Conservation (phyloP, 2,113 vertebrate species). For the Odobenus rosmarus region DNA sequence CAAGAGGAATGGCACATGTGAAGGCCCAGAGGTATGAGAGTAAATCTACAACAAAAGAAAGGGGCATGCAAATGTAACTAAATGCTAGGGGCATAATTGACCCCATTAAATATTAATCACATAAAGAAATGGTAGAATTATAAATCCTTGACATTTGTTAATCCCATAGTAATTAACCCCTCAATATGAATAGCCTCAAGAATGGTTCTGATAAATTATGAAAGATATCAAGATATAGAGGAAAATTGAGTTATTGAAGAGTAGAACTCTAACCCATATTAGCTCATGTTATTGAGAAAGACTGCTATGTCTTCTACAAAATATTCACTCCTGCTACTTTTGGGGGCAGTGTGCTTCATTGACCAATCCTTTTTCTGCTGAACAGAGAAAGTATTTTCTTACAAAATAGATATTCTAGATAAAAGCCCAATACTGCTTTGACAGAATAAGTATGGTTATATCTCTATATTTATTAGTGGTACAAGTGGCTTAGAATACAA, state of each 20-base stretch:
- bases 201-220: neutral
- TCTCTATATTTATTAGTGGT: neutral
- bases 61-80: neutral
- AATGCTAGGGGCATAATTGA: conserved; percentile 24
- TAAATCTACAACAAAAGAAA: conserved; percentile 33
- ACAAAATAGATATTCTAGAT: neutral
- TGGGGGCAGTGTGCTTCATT: neutral
- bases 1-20: neutral
- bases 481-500: neutral
- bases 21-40: conserved; percentile 4
- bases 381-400: neutral
- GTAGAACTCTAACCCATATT: neutral
- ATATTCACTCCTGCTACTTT: neutral
- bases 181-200: neutral
- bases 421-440: neutral
- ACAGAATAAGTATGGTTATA: neutral
- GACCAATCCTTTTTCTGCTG: neutral
- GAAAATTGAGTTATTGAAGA: neutral
- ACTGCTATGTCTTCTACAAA: neutral
- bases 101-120: conserved; percentile 49
- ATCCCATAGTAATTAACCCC: neutral
- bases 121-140: conserved; percentile 38
- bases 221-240: neutral
- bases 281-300: neutral
- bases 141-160: conserved; percentile 54